Percentiles rank a stretch among this genome's conserved stretches.
Evolutionary conservation across 2,113 vertebrate genomes (phyloP).

Genomic region (Toxostoma redivivum): DNA sequence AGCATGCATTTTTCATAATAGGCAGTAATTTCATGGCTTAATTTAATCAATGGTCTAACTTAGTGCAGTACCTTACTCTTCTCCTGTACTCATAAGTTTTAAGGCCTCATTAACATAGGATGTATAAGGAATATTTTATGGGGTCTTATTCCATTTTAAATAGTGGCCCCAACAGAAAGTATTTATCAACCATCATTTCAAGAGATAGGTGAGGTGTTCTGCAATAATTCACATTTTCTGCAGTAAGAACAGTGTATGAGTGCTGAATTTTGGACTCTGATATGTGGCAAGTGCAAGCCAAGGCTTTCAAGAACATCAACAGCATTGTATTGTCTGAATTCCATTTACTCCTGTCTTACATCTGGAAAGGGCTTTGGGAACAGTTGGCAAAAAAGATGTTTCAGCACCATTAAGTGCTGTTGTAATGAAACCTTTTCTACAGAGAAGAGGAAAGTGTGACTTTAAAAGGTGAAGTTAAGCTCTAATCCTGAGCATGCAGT

Average conservation of each 20-base stretch:
- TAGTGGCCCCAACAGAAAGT: neutral
- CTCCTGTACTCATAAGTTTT: neutral
- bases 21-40: slow-evolving; percentile 35
- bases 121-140: neutral
- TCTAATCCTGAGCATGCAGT: neutral
- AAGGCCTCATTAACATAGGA: neutral
- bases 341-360: neutral
- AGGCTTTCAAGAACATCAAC: neutral
- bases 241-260: neutral
- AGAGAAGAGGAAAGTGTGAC: neutral
- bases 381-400: neutral
- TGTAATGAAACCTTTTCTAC: neutral
- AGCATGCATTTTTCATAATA: slow-evolving; percentile 30
- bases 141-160: neutral
- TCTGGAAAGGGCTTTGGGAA: neutral
- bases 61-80: neutral
- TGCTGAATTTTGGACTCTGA: neutral
- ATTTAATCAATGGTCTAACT: slow-evolving; percentile 33
- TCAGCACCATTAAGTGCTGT: rapidly evolving
- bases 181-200: neutral
- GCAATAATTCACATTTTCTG: neutral
- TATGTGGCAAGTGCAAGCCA: neutral
- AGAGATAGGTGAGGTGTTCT: neutral
- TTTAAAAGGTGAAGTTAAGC: neutral
- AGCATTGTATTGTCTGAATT: neutral